These are phyloP conservation scores for Tipula helvola DNA, from an alignment of 2,888 invertebrate genomes.

Conservation along the genomic window DNA sequence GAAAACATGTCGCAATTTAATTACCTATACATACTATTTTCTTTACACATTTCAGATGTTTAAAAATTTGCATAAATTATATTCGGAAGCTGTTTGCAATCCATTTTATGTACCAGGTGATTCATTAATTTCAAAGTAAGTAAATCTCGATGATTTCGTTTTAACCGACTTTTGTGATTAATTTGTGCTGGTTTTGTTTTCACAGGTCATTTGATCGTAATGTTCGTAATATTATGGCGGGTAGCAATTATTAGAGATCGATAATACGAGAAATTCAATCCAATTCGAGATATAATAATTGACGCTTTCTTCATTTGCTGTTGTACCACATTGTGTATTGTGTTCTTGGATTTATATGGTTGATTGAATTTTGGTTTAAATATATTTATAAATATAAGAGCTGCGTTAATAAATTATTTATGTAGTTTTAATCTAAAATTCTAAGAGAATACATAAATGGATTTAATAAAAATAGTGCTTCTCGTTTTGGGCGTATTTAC, in stretches of 20 bases:
- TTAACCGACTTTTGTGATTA: not conserved
- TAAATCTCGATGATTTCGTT: not conserved
- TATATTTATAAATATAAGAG: not conserved
- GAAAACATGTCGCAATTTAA: no score
- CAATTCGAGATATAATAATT: not conserved
- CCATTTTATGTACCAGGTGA: constrained; percentile 94
- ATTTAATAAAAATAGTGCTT: not conserved
- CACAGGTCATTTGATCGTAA: constrained; percentile 54
- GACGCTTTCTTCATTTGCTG: not conserved
- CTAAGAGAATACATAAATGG: not conserved
- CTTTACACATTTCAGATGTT: constrained; percentile 49
- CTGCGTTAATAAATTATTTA: not conserved
- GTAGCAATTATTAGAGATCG: constrained; percentile 15
- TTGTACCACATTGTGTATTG: not conserved
- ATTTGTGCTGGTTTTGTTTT: not conserved
- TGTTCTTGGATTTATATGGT: not conserved
- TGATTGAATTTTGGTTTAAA: not conserved
- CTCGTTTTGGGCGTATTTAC: not conserved
- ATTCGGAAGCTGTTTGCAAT: constrained; percentile 90
- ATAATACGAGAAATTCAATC: not conserved
- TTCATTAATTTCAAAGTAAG: constrained; percentile 74
- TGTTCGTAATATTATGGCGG: constrained; percentile 45
- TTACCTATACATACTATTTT: not conserved
- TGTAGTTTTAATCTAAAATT: not conserved
- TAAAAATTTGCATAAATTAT: constrained; percentile 79